Percentiles rank a stretch among this genome's conserved stretches.
These are phyloP conservation scores for Microtus pennsylvanicus DNA, from an alignment of 2,113 vertebrate genomes.

Conservation along the genomic window DNA sequence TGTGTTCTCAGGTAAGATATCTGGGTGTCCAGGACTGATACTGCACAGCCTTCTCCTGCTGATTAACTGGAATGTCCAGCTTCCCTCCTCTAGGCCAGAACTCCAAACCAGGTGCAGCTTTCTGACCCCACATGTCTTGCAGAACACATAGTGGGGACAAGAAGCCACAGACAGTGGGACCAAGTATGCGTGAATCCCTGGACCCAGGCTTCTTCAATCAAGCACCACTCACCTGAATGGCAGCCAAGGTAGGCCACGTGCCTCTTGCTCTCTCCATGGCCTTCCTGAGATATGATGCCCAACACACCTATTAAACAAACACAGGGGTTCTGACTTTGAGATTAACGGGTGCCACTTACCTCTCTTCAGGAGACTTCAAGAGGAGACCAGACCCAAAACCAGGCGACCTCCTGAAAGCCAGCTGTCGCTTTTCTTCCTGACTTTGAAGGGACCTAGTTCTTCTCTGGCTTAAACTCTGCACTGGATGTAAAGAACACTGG, in stretches of 20 bases:
- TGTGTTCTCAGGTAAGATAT: not conserved
- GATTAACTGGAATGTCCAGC: not conserved
- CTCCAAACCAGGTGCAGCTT: not conserved
- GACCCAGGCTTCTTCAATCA: not conserved
- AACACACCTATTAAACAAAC: conserved; percentile 88
- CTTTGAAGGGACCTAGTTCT: not conserved
- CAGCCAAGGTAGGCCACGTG: conserved; percentile 90
- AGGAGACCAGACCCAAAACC: not conserved
- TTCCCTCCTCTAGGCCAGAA: not conserved
- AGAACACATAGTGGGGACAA: not conserved
- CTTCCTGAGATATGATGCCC: conserved; percentile 90
- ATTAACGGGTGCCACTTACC: not conserved
- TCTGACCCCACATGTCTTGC: not conserved
- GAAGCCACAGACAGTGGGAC: not conserved
- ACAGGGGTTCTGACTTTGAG: not conserved
- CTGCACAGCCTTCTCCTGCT: not conserved
- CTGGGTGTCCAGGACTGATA: not conserved
- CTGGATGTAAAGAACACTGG: not conserved
- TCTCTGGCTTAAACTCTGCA: not conserved
- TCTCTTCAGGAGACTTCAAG: not conserved
- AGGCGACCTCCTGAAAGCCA: not conserved
- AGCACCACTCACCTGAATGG: conserved; percentile 92
- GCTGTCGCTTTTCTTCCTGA: not conserved
- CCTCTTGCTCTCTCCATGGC: conserved; percentile 88
- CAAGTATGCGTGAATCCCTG: not conserved